Conservation (phyloP, 2,888 invertebrate species). For the Asteroscopus sphinx region DNA sequence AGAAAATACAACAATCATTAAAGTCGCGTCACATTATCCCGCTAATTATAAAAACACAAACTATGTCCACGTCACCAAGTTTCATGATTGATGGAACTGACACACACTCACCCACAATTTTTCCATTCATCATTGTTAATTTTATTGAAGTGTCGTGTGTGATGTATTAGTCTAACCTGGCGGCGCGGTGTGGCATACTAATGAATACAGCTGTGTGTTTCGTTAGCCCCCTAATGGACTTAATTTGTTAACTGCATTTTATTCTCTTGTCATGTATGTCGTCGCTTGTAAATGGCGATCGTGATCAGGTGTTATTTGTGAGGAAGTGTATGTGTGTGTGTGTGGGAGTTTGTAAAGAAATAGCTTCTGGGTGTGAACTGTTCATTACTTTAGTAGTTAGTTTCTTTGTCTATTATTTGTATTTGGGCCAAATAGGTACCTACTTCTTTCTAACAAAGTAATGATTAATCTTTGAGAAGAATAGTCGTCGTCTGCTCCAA, state of each 20-base stretch:
- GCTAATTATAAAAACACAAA: constrained; percentile 56
- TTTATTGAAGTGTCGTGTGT: constrained; percentile 84
- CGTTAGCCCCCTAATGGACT: constrained; percentile 65
- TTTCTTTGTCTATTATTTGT: constrained; percentile 12
- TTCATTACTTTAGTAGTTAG: constrained; percentile 32
- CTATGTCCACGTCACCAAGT: constrained; percentile 70
- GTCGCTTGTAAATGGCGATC: constrained; percentile 43
- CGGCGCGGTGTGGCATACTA: too few relatives aligned
- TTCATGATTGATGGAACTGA: constrained; percentile 82
- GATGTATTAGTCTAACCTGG: constrained; percentile 76
- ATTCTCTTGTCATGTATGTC: constrained; percentile 43
- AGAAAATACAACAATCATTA: constrained; percentile 27
- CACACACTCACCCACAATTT: constrained; percentile 77
- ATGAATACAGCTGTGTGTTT: constrained; percentile 68
- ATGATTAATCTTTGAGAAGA: too few relatives aligned
- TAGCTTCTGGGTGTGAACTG: constrained; percentile 43
- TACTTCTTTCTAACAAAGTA: too few relatives aligned
- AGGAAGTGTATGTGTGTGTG: too few relatives aligned
- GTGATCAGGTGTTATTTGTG: constrained; percentile 41
- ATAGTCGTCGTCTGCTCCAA: too few relatives aligned
- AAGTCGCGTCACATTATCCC: constrained; percentile 58
- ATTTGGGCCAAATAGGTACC: too few relatives aligned
- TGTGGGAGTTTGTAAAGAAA: constrained; percentile 31
- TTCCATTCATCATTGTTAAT: constrained; percentile 88
- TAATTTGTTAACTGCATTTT: constrained; percentile 55